Conservation (phyloP, 2,113 vertebrate genomes). For the Pachycephala philippinensis region DNA sequence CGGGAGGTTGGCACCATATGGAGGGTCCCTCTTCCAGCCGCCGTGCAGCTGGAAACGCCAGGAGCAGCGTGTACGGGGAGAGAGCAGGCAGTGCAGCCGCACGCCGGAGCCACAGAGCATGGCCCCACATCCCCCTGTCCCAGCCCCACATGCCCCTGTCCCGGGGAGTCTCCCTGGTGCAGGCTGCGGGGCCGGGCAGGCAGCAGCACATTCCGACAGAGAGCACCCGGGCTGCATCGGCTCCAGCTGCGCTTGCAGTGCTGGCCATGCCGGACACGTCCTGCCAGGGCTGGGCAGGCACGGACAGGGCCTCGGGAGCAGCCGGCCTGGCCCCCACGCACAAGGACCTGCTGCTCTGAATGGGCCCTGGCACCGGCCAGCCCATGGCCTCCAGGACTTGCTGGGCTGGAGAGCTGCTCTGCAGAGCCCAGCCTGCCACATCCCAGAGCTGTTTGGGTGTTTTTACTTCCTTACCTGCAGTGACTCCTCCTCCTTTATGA, state of each 20-base stretch:
- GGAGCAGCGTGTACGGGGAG: fast-evolving
- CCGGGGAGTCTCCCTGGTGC: neutral
- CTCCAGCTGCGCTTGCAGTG: neutral
- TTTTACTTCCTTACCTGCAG: constrained; percentile 84
- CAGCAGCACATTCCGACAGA: neutral
- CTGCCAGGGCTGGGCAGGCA: neutral
- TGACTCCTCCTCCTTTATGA: constrained; percentile 95
- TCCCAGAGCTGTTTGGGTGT: neutral
- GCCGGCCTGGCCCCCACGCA: fast-evolving
- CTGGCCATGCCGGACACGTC: neutral
- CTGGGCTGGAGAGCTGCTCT: neutral
- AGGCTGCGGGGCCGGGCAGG: neutral
- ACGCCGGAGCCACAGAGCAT: neutral
- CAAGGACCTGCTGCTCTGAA: fast-evolving
- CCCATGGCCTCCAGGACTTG: fast-evolving
- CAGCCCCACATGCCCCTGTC: fast-evolving
- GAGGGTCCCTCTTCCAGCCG: neutral
- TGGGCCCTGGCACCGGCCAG: fast-evolving
- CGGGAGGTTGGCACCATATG: neutral
- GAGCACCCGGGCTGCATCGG: neutral
- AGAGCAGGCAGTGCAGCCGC: neutral
- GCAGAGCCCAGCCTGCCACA: neutral
- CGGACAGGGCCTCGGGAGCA: neutral
- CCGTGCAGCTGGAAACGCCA: neutral
- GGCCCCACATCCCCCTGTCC: fast-evolving